Evolutionary conservation across 2,888 invertebrate genomes (phyloP), one percentile per base, ranked within the genome.

Genomic region (Morinoia aosen): DNA sequence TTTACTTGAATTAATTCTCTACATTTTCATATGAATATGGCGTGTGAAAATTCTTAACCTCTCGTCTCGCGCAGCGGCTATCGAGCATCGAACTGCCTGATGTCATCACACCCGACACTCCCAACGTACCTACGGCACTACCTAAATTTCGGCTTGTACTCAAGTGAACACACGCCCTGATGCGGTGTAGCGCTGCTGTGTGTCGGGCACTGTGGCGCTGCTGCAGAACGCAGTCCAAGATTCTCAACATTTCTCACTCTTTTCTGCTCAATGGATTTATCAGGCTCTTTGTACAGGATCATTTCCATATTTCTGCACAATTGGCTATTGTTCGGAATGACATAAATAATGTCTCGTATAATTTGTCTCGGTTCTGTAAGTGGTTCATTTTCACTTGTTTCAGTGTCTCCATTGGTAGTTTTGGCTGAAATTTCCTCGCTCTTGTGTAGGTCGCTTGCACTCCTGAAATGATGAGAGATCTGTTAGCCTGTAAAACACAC

Each of bases 51-150:
- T 33, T 0, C 25, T 76, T 16, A 25, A 76, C 76, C 33, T 76
- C 33, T 12, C 3, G 61, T 19, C 12, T 33, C 56, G 90, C 95
- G 19, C 96, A 96, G 96, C 95, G 96, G 90, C 88, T 96, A 58
- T 96, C 96, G 76, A 96, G 96, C 95, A 90, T 95, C 88, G 96
- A 96, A 91, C 95, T 96, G 61, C 96, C 95, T n/a, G 96, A 96
- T 90, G 96, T 96, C 91, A 61, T 96, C 58, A 96, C 96, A 33
- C 96, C 96, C 48, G 96, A 96, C 61, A 95, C 96, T 7, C 95
- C 95, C 88, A 88, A 95, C 14, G 91, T 96, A 7, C 88, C 88
- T n/a, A 88, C 88, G 25, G n/a, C 19, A 19, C 12, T 88, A n/a
- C 88, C 88, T 2, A 88, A 64, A n/a, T 64, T 61, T 40, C 95